Conservation (phyloP, 1,140 invertebrate genomes). For the Sycobia sp. region DNA sequence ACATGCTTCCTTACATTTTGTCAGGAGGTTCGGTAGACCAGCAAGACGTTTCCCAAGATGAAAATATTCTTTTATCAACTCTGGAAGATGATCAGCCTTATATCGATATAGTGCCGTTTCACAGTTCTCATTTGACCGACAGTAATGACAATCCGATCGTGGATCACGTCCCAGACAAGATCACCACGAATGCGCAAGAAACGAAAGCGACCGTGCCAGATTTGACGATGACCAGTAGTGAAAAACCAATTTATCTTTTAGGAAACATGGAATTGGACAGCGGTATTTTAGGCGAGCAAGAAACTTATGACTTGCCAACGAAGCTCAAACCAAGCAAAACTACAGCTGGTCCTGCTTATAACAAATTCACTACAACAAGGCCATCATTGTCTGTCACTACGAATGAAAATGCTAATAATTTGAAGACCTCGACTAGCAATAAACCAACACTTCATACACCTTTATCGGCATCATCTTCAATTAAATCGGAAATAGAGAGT, state of each 20-base stretch:
- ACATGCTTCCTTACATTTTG: slow-evolving; percentile 78
- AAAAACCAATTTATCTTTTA: slow-evolving; percentile 19
- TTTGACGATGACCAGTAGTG: neutral
- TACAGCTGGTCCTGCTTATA: neutral
- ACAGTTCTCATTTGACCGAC: neutral
- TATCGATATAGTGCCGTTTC: slow-evolving; percentile 12
- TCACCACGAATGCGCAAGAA: neutral
- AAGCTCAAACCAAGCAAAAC: neutral
- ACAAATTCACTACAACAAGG: slow-evolving; percentile 7
- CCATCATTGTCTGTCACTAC: neutral
- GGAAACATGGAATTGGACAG: slow-evolving; percentile 29
- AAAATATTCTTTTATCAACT: slow-evolving; percentile 41
- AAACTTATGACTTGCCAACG: neutral
- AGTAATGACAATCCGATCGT: neutral
- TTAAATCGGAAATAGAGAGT: slow-evolving; percentile 3
- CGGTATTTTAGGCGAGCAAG: slow-evolving; percentile 18
- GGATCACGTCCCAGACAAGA: neutral
- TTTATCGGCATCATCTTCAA: slow-evolving; percentile 1
- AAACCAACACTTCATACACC: slow-evolving; percentile 31
- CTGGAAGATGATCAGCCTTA: neutral
- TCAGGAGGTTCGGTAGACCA: slow-evolving; percentile 67
- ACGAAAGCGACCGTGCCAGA: neutral
- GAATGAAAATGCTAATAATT: neutral
- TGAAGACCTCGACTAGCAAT: slow-evolving; percentile 5
- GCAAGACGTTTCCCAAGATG: slow-evolving; percentile 60